Evolutionary conservation across 2,113 vertebrate genomes (phyloP).

Genomic region (Polypterus senegalus): DNA sequence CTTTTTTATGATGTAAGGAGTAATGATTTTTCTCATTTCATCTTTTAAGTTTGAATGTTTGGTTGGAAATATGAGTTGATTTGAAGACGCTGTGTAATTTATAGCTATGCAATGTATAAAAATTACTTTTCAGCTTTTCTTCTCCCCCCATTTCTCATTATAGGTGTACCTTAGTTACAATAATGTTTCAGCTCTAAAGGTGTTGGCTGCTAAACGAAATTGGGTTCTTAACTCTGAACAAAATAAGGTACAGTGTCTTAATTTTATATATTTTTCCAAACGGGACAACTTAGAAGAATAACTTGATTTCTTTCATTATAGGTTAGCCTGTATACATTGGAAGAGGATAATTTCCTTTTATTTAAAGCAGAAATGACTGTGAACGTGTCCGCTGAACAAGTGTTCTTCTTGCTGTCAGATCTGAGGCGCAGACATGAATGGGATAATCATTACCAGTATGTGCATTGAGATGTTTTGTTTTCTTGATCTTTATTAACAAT

Average conservation of each 20-base stretch:
- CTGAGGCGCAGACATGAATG: slow-evolving; percentile 69
- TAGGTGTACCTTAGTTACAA: slow-evolving; percentile 96
- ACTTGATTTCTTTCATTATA: slow-evolving; percentile 20
- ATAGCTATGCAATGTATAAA: no score
- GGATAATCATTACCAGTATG: slow-evolving; percentile 81
- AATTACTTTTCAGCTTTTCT: not conserved
- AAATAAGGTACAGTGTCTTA: slow-evolving; percentile 54
- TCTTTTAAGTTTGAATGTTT: no score
- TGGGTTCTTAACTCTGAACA: slow-evolving; percentile 74
- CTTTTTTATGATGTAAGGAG: no score
- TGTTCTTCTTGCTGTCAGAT: slow-evolving; percentile 77
- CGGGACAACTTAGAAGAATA: no score
- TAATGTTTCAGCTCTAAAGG: slow-evolving; percentile 85
- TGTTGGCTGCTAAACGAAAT: slow-evolving; percentile 66
- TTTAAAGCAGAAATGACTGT: slow-evolving; percentile 76
- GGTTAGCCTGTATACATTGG: slow-evolving; percentile 77
- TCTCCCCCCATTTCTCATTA: not conserved
- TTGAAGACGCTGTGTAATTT: no score
- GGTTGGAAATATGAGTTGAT: no score
- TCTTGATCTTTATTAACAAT: not conserved
- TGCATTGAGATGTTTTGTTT: slow-evolving; percentile 11
- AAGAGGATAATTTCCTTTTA: slow-evolving; percentile 80
- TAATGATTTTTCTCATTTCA: no score
- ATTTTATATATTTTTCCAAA: no score
- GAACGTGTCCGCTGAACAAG: slow-evolving; percentile 44